Evolutionary conservation across 2,797 vertebrate genomes (phyloP), one percentile per base, ranked within the genome.

Genomic region (Champsocephalus gunnari): DNA sequence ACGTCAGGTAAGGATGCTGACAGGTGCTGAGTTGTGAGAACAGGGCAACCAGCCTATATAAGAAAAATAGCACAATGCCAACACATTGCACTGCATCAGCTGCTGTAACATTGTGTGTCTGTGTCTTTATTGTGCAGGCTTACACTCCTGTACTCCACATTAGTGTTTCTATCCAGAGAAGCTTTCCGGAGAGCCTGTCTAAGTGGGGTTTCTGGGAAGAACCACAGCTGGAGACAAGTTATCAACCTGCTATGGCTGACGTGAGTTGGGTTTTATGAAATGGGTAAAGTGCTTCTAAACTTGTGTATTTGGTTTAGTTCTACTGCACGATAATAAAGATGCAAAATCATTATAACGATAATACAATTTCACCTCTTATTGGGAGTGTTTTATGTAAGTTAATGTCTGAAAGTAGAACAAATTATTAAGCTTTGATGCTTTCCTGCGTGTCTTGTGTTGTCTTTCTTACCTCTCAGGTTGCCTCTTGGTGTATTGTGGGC

Each of bases 131-230:
- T 16, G 2, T 80, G 21, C 88, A 99, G 98, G 93, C 86, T 99
- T 13, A 97, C 94, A 1, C 85, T 99, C 0, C 94, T 99, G 63
- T 99, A 99, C 87, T 96, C 98, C 1, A 98, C 97, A 3, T 82
- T 96, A 68, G 93, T 97, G 3, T 99, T 99, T 92, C 82, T 99
- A 21, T 97, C 98, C 81, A 96, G 98, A 90, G 98, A 99, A 77
- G 97, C 97, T 0, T 99, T 99, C 87, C 93, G 97, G 48, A 98
- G 95, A 93, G 97, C 98, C 21, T 99, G 98, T 90, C 88, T 99
- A 74, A 99, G 97, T 70, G 94, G 95, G 13, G 92, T 91, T 1
- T 28, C 94, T 3, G 90, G 94, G 86, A 86, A 87, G 81, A 91
- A 94, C 80, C 93, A 94, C 85, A 96, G 96, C 83, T 99, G 98